Evolutionary conservation across 2,888 invertebrate species (phyloP).

Genomic region (Hypolimnas misippus): DNA sequence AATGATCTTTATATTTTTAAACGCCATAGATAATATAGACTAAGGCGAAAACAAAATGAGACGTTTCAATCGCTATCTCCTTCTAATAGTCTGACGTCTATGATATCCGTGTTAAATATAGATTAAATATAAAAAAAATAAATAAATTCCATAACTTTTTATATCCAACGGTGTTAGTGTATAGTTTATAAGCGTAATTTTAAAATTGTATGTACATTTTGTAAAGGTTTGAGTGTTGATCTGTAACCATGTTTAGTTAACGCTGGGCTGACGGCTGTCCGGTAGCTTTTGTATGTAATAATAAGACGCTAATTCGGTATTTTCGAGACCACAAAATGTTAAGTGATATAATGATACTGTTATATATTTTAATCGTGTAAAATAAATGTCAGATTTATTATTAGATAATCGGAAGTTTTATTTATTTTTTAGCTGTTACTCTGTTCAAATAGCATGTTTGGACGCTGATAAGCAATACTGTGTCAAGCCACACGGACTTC

Average conservation of each 20-base stretch:
- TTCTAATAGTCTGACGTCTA: not conserved
- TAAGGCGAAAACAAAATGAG: not conserved
- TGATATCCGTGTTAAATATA: slow-evolving; percentile 43
- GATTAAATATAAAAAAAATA: slow-evolving; percentile 37
- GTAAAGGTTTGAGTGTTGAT: slow-evolving; percentile 60
- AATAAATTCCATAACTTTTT: slow-evolving; percentile 73
- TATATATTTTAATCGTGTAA: slow-evolving; percentile 72
- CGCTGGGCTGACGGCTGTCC: slow-evolving; percentile 33
- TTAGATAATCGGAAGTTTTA: slow-evolving; percentile 56
- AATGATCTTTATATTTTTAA: slow-evolving; percentile 27
- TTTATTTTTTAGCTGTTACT: slow-evolving; percentile 38
- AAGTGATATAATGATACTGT: slow-evolving; percentile 63
- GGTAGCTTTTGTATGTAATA: slow-evolving; percentile 60
- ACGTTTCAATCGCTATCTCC: slow-evolving; percentile 10
- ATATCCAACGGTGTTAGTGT: slow-evolving; percentile 63
- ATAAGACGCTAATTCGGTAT: slow-evolving; percentile 43
- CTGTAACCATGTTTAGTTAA: slow-evolving; percentile 39
- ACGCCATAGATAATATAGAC: slow-evolving; percentile 23
- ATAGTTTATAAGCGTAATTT: slow-evolving; percentile 47
- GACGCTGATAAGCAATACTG: not conserved
- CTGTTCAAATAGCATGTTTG: not conserved
- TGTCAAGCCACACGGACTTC: too few relatives aligned
- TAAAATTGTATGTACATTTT: slow-evolving; percentile 73
- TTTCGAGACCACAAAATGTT: slow-evolving; percentile 55
- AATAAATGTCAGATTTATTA: slow-evolving; percentile 67